These are phyloP conservation scores for Netelia inedita DNA, from an alignment of 2,888 invertebrate species.

Conservation along the genomic window DNA sequence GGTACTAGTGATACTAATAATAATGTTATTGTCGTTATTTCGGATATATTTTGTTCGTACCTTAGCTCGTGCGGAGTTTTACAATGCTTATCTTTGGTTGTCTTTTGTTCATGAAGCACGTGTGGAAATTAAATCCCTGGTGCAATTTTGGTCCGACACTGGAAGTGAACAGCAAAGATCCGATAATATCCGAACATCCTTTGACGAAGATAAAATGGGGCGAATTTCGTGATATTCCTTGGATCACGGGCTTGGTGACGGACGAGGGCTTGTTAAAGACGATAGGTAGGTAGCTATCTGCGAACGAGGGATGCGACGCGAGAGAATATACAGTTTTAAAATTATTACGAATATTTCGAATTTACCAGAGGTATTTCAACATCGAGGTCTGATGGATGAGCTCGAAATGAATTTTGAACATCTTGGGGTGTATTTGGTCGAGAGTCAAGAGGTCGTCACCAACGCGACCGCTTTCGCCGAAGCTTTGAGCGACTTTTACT, in stretches of 20 bases:
- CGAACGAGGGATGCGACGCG: neutral
- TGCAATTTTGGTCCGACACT: conserved; percentile 78
- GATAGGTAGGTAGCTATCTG: conserved; percentile 76
- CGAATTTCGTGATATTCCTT: conserved; percentile 79
- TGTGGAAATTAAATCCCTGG: conserved; percentile 68
- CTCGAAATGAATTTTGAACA: conserved; percentile 70
- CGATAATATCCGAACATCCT: conserved; percentile 79
- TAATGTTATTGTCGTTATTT: neutral
- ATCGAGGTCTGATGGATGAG: conserved; percentile 57
- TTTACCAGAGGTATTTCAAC: conserved; percentile 50
- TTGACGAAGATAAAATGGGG: conserved; percentile 67
- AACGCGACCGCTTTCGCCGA: conserved; percentile 67
- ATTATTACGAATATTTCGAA: neutral
- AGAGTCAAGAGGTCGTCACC: conserved; percentile 65
- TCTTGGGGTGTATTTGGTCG: conserved; percentile 55
- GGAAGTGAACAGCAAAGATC: conserved; percentile 78
- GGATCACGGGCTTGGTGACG: conserved; percentile 76
- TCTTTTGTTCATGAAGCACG: conserved; percentile 45
- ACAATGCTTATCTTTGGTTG: neutral
- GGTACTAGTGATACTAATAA: neutral
- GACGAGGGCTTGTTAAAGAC: conserved; percentile 78
- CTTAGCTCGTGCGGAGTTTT: neutral
- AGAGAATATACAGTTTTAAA: neutral
- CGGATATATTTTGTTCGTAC: neutral
- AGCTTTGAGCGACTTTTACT: conserved; percentile 72